phyloP scores from a whole-genome alignment of 2,888 invertebrate genomes.

The Anthophora plumipes region DNA sequence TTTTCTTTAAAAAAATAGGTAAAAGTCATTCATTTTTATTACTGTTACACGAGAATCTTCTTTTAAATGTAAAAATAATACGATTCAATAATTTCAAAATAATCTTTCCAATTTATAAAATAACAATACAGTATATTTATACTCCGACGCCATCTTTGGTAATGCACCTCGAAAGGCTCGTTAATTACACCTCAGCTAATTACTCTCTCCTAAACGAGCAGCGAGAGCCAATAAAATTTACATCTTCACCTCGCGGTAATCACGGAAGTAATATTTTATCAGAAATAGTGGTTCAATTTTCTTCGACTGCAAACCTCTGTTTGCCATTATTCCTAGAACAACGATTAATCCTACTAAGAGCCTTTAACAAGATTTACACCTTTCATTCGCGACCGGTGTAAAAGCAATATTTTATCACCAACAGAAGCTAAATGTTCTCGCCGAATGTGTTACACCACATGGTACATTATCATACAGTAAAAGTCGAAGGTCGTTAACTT shows the following conservation, averaged over 20 bases:
- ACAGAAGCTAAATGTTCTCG: not conserved
- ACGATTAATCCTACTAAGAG: not conserved
- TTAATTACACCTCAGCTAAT: not conserved
- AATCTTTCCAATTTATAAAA: not conserved
- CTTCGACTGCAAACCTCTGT: not conserved
- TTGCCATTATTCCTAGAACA: not conserved
- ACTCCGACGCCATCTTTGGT: not conserved
- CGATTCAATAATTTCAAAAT: too few species aligned
- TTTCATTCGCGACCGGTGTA: not conserved
- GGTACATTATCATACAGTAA: constrained; percentile 9
- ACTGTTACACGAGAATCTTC: too few species aligned
- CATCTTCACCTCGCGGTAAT: constrained; percentile 11
- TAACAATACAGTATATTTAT: not conserved
- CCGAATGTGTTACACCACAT: not conserved
- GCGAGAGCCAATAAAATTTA: not conserved
- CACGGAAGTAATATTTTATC: constrained; percentile 10
- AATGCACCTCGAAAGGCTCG: not conserved
- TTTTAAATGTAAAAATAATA: too few species aligned
- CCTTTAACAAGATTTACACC: not conserved
- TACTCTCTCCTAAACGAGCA: not conserved
- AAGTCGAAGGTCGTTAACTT: constrained; percentile 37
- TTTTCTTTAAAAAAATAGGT: too few species aligned
- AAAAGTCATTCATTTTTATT: too few species aligned
- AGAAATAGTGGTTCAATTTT: not conserved
- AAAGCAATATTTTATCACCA: not conserved